Base-by-base conservation (phyloP, 23 tunicate species). In the Diplosoma virens region DNA sequence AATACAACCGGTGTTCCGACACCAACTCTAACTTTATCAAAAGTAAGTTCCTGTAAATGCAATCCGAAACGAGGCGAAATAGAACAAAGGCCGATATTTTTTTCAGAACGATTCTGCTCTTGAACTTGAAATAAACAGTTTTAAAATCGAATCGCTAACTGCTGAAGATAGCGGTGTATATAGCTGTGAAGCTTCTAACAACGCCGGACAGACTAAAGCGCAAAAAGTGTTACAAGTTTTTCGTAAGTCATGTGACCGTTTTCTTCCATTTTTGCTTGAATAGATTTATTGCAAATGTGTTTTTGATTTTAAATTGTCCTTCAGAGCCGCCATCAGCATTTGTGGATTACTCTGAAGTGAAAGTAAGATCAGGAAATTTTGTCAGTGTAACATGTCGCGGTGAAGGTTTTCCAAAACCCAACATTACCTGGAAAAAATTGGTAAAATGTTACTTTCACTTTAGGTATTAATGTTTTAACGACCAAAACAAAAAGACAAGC, bases 171-270 rank as follows among this genome's bases (percentile, higher is more conserved):
- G 60, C 32, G 96, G 96, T n/a, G 32, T 26, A 30, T 89, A 89
- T 65, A 26, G 47, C 28, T 89, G 96, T 32, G 34, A 71, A 3
- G 96, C 96, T 26, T 48, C 75, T n/a, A 89, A 82, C 56, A 20
- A 32, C 20, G 82, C 64, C 29, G 96, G 81, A 14, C 83, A 48
- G n/a, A 36, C 30, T 47, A 50, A 60, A 50, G 70, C 60, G 32
- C 32, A 70, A 1, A 36, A 73, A 11, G 47, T 33, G 35, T 27
- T 89, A 28, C 18, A 54, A 25, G 87, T 89, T 9, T 77, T 58
- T 25, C 33, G 87, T 83, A 86, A 22, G 79, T 58, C 50, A 41
- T 9, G 9, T 7, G 50, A 7, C 50, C 50, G 14, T 41, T 41
- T 41, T 41, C 50, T 7, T 41, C 50, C 14, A 14, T 9, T 41